phyloP scores from a whole-genome alignment of 2,113 vertebrate genomes.

The Gnathonemus longibarbis region DNA sequence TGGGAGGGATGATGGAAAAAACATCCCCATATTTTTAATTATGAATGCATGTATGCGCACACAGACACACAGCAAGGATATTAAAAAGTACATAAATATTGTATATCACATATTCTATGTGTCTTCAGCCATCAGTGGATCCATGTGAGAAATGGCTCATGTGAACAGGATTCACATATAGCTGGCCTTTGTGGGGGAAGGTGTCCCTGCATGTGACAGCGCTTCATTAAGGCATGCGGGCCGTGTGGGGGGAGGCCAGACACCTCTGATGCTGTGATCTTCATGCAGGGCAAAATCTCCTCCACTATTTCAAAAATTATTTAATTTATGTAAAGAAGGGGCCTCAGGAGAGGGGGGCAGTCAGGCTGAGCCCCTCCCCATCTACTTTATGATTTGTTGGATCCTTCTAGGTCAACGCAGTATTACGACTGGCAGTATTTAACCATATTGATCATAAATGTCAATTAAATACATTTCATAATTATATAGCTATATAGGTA shows the following conservation, averaged over 20 bases:
- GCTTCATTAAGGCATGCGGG: not conserved
- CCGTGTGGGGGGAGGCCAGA: not conserved
- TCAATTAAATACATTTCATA: not conserved
- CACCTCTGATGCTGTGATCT: not conserved
- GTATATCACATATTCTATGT: not conserved
- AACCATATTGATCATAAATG: not conserved
- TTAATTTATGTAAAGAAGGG: not conserved
- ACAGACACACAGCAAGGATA: not conserved
- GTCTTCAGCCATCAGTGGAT: not conserved
- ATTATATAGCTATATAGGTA: not conserved
- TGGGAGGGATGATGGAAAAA: not conserved
- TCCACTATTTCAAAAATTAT: not conserved
- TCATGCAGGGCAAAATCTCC: not conserved
- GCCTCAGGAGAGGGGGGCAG: not conserved
- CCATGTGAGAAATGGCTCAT: not conserved
- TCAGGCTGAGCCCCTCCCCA: not conserved
- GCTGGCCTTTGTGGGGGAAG: not conserved
- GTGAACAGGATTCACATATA: not conserved
- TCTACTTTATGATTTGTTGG: not conserved
- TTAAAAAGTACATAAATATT: conserved; percentile 1
- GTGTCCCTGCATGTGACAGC: not conserved
- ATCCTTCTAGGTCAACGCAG: not conserved
- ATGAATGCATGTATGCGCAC: not conserved
- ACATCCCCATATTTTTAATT: not conserved
- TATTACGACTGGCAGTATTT: not conserved